These are phyloP conservation scores for Forpus xanthops DNA, from an alignment of 2,797 vertebrate genomes.

Conservation along the genomic window DNA sequence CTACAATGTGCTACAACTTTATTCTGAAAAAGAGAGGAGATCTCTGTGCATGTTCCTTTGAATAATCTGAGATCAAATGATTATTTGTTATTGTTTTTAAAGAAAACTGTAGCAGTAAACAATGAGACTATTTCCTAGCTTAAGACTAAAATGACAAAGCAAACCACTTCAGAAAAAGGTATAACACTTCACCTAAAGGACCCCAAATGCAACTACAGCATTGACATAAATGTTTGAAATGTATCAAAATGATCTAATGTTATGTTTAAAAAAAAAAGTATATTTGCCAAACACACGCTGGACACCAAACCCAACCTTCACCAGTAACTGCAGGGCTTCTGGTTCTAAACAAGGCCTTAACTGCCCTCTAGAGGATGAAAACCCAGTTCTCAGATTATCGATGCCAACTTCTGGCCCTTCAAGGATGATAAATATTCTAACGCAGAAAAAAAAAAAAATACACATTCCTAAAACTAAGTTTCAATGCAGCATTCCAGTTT, in stretches of 20 bases:
- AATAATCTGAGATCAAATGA: neutral
- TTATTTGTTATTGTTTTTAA: neutral
- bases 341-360: neutral
- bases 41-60: neutral
- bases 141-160: neutral
- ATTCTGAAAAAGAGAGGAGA: neutral
- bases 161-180: neutral
- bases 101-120: neutral
- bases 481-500: neutral
- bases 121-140: neutral
- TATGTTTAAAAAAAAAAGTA: neutral
- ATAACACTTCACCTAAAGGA: too few species aligned
- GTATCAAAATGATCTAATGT: neutral
- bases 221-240: neutral
- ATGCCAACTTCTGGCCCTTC: fast-evolving
- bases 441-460: neutral
- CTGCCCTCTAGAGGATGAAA: neutral
- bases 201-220: neutral
- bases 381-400: neutral
- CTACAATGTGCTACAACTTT: neutral
- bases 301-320: neutral
- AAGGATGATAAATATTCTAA: fast-evolving
- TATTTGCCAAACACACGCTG: fast-evolving
- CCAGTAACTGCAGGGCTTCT: fast-evolving
- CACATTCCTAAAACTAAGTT: neutral